Conservation (phyloP, 2,797 vertebrate species). For the Coccyzus lansbergi region DNA sequence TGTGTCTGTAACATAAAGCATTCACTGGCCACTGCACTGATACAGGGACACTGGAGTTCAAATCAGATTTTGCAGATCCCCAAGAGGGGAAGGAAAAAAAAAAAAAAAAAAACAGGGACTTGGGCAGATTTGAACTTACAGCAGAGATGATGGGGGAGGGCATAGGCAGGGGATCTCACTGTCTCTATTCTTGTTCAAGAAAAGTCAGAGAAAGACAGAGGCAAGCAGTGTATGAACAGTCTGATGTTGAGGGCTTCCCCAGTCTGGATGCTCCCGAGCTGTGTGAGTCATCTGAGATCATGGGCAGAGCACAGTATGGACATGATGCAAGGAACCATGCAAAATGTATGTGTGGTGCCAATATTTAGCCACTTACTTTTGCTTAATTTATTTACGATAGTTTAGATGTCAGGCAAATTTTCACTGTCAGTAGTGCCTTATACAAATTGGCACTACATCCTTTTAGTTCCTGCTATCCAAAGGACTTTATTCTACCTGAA, state of each 20-base stretch:
- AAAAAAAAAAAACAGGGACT: background rate
- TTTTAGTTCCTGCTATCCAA: background rate
- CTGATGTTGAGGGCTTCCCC: background rate
- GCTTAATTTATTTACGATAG: background rate
- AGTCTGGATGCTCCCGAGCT: background rate
- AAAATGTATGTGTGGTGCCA: background rate
- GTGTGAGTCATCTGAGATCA: background rate
- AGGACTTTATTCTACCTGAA: background rate
- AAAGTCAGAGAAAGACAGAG: background rate
- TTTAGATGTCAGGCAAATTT: background rate
- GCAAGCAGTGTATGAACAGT: background rate
- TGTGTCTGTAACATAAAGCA: background rate
- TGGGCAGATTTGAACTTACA: background rate
- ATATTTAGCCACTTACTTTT: background rate
- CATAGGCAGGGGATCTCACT: fast-evolving
- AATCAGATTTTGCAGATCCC: conserved; percentile 12
- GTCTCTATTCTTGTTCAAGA: background rate
- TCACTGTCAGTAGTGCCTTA: background rate
- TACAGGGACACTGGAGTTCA: background rate
- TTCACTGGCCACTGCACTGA: background rate
- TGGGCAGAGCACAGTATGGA: background rate
- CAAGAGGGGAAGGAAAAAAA: background rate
- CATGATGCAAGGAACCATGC: background rate
- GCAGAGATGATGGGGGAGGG: background rate
- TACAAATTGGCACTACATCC: background rate